These are phyloP conservation scores for Scaptomyza polygonia DNA, from an alignment of 2,888 invertebrate species.

Conservation along the genomic window DNA sequence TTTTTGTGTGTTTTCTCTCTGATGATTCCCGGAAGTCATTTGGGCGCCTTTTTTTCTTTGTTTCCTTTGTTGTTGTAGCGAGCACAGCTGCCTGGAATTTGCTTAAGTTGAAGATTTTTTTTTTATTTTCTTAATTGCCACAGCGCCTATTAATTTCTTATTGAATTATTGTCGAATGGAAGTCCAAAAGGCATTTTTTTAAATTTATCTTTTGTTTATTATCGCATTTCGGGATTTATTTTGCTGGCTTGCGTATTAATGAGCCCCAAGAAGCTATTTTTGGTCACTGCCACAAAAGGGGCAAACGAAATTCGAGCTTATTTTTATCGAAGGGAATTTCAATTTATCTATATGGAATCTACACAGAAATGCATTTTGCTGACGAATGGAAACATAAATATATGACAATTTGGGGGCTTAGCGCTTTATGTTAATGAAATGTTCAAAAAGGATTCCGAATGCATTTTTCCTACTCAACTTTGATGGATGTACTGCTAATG, in stretches of 20 bases:
- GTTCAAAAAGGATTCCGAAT: slow-evolving; percentile 59
- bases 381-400: slow-evolving; percentile 29
- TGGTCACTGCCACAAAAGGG: slow-evolving; percentile 21
- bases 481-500: slow-evolving; percentile 59
- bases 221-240: slow-evolving; percentile 44
- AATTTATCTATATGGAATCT: slow-evolving; percentile 3
- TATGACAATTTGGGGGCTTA: slow-evolving; percentile 61
- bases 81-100: slow-evolving; percentile 54
- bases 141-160: slow-evolving; percentile 67
- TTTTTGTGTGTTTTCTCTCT: slow-evolving; percentile 38
- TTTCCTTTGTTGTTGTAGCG: slow-evolving; percentile 18
- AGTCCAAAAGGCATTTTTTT: neutral
- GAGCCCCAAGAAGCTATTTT: slow-evolving; percentile 60
- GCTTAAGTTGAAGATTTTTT: slow-evolving; percentile 19
- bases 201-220: neutral
- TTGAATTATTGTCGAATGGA: slow-evolving; percentile 52
- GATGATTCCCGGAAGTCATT: slow-evolving; percentile 71
- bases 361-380: slow-evolving; percentile 4
- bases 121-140: slow-evolving; percentile 55
- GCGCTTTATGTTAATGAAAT: slow-evolving; percentile 67
- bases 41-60: slow-evolving; percentile 46
- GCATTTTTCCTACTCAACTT: slow-evolving; percentile 18
- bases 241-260: slow-evolving; percentile 62
- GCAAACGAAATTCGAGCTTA: slow-evolving; percentile 25
- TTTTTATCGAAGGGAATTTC: slow-evolving; percentile 13